These are phyloP conservation scores for Semotilus atromaculatus DNA, from an alignment of 2,797 vertebrate genomes.

Conservation along the genomic window DNA sequence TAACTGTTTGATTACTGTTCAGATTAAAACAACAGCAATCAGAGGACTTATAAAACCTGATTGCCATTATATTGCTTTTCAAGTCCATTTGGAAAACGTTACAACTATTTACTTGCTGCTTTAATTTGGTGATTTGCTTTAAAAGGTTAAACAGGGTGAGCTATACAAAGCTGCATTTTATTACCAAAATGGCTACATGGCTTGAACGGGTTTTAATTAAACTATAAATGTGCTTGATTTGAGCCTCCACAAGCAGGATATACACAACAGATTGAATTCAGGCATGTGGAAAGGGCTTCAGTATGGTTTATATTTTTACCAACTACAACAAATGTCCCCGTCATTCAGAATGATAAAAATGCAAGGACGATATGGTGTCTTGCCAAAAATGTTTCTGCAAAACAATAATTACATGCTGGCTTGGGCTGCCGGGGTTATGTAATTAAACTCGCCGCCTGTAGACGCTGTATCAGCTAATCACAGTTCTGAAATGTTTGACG, in stretches of 20 bases:
- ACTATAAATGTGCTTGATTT: conserved; percentile 10
- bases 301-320: conserved; percentile 1
- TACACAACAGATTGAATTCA: not conserved
- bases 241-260: not conserved
- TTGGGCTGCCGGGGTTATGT: not conserved
- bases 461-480: conserved; percentile 31
- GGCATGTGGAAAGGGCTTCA: not conserved
- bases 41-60: not conserved
- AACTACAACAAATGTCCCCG: not conserved
- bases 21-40: conserved; percentile 15
- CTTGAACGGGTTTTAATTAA: conserved; percentile 29
- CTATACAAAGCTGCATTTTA: conserved; percentile 30
- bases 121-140: not conserved
- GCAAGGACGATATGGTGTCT: not conserved
- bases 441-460: not conserved
- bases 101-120: not conserved
- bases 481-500: conserved; percentile 17
- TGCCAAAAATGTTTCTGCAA: not conserved
- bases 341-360: conserved; percentile 11
- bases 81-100: not conserved
- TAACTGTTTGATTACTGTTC: not conserved
- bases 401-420: conserved; percentile 7
- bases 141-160: conserved; percentile 16
- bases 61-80: not conserved
- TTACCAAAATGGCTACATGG: not conserved